Evolutionary conservation across 2,113 vertebrate genomes (phyloP), one percentile per base, ranked within the genome.

Genomic region (Thalassoma bifasciatum): DNA sequence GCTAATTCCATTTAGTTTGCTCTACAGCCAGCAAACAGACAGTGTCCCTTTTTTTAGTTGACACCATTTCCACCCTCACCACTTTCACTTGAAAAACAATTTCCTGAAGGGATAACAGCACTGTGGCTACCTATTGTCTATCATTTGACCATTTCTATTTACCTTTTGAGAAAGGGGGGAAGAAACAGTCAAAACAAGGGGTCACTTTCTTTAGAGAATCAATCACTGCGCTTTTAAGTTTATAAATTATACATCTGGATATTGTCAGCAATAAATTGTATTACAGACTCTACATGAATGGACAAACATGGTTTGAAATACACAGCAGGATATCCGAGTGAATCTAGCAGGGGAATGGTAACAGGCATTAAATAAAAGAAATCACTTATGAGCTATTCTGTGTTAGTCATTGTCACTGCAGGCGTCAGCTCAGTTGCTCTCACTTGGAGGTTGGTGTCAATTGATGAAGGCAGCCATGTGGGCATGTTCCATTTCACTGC

Each of bases 151-250:
- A 19, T 58, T 38, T 79, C 12, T 70, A 61, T 66, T 70, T 60
- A 44, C 58, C 44, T 71, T 34, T 40, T 92, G 92, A 12, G 57
- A 50, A 30, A 30, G 6, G 6, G 6, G 6, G 30, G 90, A 50
- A 90, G 85, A 90, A n/a, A 92, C 93, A 92, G 91, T 92, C 91
- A 94, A 95, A 95, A 92, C 92, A 90, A 40, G 88, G 94, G 93
- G 94, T 95, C 94, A 96, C 95, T 95, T 96, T 96, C 92, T 89
- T 90, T 84, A 91, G 90, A 92, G 92, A 95, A 96, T 95, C 92
- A 94, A 95, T 96, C 94, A 95, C 93, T 93, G 91, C 87, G 92
- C 93, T 53, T 87, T 93, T 75, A 66, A 81, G 93, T 95, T 94
- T 94, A 92, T 94, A 92, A 96, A 96, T 95, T 92, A 94, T 94